phyloP scores from a whole-genome alignment of 2,797 vertebrate species.

The Epinephelus malabaricus region DNA sequence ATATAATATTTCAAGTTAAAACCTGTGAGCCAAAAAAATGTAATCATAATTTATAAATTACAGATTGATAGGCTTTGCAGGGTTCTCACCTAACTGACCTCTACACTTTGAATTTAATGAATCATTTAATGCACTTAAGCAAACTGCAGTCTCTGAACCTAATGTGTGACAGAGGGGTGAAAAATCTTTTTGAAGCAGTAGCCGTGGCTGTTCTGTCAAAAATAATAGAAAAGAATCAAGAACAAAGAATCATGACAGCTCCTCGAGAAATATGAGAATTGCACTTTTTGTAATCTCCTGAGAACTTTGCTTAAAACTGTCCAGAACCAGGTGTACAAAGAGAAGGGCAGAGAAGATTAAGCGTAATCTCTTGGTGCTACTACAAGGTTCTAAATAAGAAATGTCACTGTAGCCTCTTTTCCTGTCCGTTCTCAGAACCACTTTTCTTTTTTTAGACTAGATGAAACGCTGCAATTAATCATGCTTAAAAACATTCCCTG shows the following conservation, averaged over 20 bases:
- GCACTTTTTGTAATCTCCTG: neutral
- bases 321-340: neutral
- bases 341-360: neutral
- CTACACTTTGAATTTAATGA: neutral
- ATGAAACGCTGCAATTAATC: neutral
- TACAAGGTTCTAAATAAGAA: neutral
- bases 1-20: neutral
- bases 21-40: neutral
- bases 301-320: neutral
- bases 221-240: neutral
- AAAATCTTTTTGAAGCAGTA: neutral
- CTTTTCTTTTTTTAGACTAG: constrained; percentile 1
- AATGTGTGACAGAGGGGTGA: constrained; percentile 1
- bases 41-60: neutral
- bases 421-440: neutral
- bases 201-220: neutral
- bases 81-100: neutral
- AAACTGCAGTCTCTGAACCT: neutral
- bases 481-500: neutral
- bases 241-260: neutral
- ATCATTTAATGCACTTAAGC: constrained; percentile 11
- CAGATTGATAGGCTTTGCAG: neutral
- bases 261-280: neutral
- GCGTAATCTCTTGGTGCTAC: neutral
- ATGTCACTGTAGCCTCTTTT: neutral